A percentile compares a stretch with the other conserved stretches of the same genome.
Conservation (phyloP, 2,113 vertebrate species). For the Picathartes gymnocephalus region DNA sequence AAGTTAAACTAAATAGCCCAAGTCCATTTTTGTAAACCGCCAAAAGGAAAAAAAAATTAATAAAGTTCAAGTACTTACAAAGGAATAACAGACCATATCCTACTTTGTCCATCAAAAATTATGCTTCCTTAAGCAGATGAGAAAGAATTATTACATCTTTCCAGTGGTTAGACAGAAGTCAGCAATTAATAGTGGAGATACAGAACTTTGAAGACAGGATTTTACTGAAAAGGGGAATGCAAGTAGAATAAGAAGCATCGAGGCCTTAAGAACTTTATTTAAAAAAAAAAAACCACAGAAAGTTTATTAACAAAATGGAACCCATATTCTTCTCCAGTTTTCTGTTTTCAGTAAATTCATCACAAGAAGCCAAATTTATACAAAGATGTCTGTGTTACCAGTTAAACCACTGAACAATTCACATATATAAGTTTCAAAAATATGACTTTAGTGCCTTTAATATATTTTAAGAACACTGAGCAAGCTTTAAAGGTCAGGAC, state of each 20-base stretch:
- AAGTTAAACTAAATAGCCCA: constrained; percentile 40
- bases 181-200: neutral
- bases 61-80: neutral
- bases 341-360: neutral
- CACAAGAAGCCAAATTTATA: neutral
- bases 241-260: neutral
- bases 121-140: neutral
- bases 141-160: neutral
- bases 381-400: neutral
- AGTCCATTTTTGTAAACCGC: constrained; percentile 1
- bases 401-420: neutral
- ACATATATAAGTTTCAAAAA: neutral
- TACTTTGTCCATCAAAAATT: constrained; percentile 14
- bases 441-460: neutral
- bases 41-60: constrained; percentile 17
- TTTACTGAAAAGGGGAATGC: neutral
- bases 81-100: constrained; percentile 7
- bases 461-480: neutral
- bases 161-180: neutral
- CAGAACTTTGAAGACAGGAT: neutral
- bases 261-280: neutral
- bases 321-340: neutral
- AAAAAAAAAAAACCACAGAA: neutral
- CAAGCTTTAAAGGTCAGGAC: neutral
- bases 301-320: neutral